Conservation (phyloP, 2,888 invertebrate species). For the Oxycera nigricornis region DNA sequence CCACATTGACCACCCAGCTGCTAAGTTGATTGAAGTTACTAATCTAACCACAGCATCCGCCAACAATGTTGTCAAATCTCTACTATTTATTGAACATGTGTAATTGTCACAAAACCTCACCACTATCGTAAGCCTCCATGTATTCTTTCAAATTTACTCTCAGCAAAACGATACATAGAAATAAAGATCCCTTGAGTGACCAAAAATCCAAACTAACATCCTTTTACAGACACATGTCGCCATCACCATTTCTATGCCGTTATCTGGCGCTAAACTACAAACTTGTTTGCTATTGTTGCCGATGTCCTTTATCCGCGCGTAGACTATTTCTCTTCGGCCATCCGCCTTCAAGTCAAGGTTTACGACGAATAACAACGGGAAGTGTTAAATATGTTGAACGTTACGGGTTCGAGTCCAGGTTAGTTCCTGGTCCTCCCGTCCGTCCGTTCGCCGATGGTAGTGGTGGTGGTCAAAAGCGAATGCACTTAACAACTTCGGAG, state of each 20-base stretch:
- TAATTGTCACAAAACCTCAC: constrained; percentile 19
- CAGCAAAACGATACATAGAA: constrained; percentile 23
- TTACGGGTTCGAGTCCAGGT: constrained; percentile 3
- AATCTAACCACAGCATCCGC: too few relatives aligned
- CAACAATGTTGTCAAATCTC: too few relatives aligned
- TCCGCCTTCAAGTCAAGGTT: constrained; percentile 28
- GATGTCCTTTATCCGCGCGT: not conserved
- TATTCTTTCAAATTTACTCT: not conserved
- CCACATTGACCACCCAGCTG: too few relatives aligned
- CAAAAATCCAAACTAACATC: constrained; percentile 39
- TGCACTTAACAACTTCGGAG: constrained; percentile 43
- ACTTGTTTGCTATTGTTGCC: not conserved
- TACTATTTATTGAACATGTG: too few relatives aligned
- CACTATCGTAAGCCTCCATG: not conserved
- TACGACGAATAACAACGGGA: constrained; percentile 25
- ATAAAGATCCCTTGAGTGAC: constrained; percentile 39
- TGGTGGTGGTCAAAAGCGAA: constrained; percentile 42
- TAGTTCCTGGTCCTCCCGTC: too few relatives aligned
- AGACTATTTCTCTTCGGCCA: not conserved
- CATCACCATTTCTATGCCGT: constrained; percentile 27
- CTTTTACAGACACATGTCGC: constrained; percentile 39
- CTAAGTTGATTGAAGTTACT: too few relatives aligned
- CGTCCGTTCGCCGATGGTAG: constrained; percentile 1
- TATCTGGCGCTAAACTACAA: constrained; percentile 4
- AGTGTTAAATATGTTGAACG: constrained; percentile 38